Base-by-base conservation (phyloP, 2,797 vertebrate genomes). In the Megalops cyprinoides region DNA sequence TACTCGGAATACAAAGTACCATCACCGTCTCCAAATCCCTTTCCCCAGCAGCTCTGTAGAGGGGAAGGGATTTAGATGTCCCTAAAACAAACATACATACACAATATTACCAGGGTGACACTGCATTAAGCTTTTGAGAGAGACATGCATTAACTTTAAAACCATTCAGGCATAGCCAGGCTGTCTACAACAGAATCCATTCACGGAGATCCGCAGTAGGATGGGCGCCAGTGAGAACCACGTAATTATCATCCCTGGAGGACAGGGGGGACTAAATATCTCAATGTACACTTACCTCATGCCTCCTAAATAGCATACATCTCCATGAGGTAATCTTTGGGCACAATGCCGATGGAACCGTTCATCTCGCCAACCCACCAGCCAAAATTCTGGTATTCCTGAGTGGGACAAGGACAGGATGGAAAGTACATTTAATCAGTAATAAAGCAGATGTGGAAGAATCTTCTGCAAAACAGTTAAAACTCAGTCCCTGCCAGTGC, bases 291-390 rank as follows among this genome's bases (percentile, higher is more conserved):
- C 95, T 96, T 94, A 96, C 95, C 92, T 89, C 91, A 91, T 91
- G 88, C 84, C 86, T 86, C 91, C 97, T 93, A 98, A 83, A 97
- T 88, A 85, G 91, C 93, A 87, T 99, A 99, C 90, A 98, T 94
- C 94, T 97, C 97, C 90, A 95, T 95, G 94, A 99, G 90, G 94
- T 96, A 99, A 88, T 94, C 94, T 95, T 96, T 99, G 89, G 98
- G 98, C 92, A 99, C 97, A 81, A 99, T 97, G 92, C 98, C 98
- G 91, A 99, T 92, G 79, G 90, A 89, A 90, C 97, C 98, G 79
- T 97, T 96, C 94, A 96, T 95, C 94, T 99, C 97, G 92, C 98
- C 98, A 87, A 99, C 94, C 98, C 98, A 99, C 98, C 98, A 99
- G 93, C 98, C 98, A 86, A 94, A 99, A 90, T 82, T 95, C 94